Percentiles rank a stretch among this genome's conserved stretches.
Conservation (phyloP, 2,113 vertebrate species). For the Colinus virginianus region DNA sequence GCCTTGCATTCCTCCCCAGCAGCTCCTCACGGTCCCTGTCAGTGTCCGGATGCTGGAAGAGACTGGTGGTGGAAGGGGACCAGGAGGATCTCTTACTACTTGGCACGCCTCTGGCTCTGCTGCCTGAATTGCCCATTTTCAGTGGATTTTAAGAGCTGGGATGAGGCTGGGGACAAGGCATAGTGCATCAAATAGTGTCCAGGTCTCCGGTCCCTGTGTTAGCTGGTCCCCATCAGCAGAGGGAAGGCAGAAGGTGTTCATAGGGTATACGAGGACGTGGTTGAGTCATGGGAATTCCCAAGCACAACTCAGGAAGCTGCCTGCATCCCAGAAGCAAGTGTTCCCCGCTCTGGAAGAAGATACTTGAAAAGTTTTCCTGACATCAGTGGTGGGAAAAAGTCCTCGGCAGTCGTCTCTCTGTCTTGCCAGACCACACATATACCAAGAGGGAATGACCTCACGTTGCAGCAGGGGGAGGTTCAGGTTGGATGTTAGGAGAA, state of each 20-base stretch:
- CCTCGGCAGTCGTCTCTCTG: rapidly evolving
- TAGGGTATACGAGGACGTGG: not conserved
- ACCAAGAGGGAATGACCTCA: too few relatives aligned
- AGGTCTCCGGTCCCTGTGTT: not conserved
- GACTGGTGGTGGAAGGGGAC: rapidly evolving
- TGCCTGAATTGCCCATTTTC: rapidly evolving
- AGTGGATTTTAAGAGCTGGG: not conserved
- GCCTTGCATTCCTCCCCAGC: not conserved
- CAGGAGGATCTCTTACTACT: not conserved
- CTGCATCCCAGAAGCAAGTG: not conserved
- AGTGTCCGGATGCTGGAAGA: not conserved
- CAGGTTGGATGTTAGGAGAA: too few relatives aligned
- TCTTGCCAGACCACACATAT: not conserved
- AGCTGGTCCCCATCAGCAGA: not conserved
- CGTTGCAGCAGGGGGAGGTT: too few relatives aligned
- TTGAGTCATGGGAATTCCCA: rapidly evolving
- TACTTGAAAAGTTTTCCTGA: not conserved
- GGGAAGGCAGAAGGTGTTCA: not conserved
- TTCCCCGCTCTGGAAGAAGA: not conserved
- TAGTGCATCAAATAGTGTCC: not conserved
- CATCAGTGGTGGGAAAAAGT: not conserved
- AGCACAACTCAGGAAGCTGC: not conserved
- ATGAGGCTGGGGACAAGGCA: not conserved
- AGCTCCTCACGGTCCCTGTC: not conserved
- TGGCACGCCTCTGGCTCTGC: rapidly evolving